Conservation (phyloP, 2,888 invertebrate species). For the Eutolmus rufibarbis region DNA sequence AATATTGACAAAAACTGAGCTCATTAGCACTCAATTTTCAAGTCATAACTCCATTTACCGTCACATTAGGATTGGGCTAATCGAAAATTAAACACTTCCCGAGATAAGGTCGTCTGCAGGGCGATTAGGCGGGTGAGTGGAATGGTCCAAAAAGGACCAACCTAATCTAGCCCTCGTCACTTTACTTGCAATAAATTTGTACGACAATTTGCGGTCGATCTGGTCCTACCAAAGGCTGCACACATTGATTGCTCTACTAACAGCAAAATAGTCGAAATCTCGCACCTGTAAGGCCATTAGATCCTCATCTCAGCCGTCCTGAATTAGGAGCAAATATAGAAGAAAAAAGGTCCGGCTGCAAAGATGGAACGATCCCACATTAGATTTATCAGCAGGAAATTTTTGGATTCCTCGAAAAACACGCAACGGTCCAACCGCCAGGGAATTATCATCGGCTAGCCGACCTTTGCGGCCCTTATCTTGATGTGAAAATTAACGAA, state of each 20-base stretch:
- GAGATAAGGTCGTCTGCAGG: constrained; percentile 31
- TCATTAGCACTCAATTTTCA: constrained; percentile 14
- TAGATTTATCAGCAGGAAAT: constrained; percentile 41
- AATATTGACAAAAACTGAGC: background rate
- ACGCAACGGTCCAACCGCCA: constrained; percentile 7
- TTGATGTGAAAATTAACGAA: constrained; percentile 33
- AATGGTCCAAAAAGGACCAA: background rate
- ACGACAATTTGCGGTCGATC: constrained; percentile 30
- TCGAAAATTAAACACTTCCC: constrained; percentile 13
- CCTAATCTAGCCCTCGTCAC: constrained; percentile 36
- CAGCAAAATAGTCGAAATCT: background rate
- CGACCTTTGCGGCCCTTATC: background rate
- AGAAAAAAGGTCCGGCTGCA: constrained; percentile 20
- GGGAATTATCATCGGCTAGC: background rate
- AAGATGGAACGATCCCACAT: constrained; percentile 7
- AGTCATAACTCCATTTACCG: background rate
- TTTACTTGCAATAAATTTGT: constrained; percentile 33
- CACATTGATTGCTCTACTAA: background rate
- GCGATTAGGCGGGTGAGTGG: background rate
- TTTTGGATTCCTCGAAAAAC: constrained; percentile 26
- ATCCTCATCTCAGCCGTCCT: background rate
- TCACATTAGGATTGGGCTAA: background rate
- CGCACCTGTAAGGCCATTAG: constrained; percentile 36
- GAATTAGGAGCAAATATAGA: constrained; percentile 29
- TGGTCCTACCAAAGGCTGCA: background rate